Conservation (phyloP, 2,888 invertebrate genomes). For the Tinea trinotella region DNA sequence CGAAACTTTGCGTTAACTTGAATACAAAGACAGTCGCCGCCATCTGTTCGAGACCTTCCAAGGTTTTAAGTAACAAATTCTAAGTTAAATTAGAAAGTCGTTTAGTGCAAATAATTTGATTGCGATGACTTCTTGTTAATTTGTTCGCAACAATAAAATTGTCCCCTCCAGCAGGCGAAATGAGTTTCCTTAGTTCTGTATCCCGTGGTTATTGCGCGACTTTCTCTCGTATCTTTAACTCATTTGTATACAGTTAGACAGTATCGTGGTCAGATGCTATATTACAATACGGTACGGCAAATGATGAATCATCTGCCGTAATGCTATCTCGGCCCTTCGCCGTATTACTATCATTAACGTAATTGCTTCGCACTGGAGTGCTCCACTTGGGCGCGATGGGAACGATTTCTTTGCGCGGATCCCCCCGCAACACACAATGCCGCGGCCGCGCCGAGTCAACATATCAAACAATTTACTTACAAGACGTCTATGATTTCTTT, state of each 20-base stretch:
- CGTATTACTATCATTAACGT: conserved; percentile 44
- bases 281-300: conserved; percentile 13
- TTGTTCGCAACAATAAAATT: conserved; percentile 23
- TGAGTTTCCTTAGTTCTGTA: background rate
- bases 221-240: conserved; percentile 16
- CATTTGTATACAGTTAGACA: conserved; percentile 16
- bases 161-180: background rate
- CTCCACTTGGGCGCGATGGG: conserved; percentile 29
- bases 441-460: conserved; percentile 33
- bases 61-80: conserved; percentile 38
- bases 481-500: conserved; percentile 57
- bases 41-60: conserved; percentile 38
- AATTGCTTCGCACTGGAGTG: conserved; percentile 39
- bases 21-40: conserved; percentile 55
- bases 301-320: conserved; percentile 33
- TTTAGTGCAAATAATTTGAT: conserved; percentile 53
- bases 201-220: background rate
- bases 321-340: conserved; percentile 35
- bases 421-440: conserved; percentile 30
- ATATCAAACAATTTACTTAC: conserved; percentile 57
- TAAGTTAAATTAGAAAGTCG: conserved; percentile 61
- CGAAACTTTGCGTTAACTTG: conserved; percentile 58
- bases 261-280: conserved; percentile 8
- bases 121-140: conserved; percentile 39
- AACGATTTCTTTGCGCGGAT: conserved; percentile 35